phyloP scores from a whole-genome alignment of 2,113 vertebrate species.

The Mugil cephalus region DNA sequence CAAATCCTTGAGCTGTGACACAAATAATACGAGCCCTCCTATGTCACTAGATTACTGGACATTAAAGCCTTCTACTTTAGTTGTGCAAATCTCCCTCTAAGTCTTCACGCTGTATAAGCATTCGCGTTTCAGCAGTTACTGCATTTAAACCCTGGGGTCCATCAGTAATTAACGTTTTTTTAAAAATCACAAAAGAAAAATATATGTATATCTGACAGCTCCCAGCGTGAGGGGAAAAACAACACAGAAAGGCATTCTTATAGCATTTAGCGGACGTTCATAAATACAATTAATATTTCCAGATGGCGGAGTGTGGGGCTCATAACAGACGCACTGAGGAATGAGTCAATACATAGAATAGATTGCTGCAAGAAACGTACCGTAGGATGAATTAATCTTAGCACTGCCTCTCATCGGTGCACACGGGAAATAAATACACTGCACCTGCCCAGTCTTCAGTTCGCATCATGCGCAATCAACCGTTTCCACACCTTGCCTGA shows the following conservation, averaged over 20 bases:
- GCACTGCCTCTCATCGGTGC: constrained; percentile 7
- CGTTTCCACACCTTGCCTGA: constrained; percentile 26
- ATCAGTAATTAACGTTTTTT: constrained; percentile 47
- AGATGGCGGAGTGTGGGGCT: constrained; percentile 1
- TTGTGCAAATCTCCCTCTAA: constrained; percentile 25
- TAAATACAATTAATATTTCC: constrained; percentile 26
- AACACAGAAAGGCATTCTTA: constrained; percentile 16
- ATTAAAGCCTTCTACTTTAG: constrained; percentile 33
- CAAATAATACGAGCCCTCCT: constrained; percentile 4
- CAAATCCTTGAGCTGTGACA: constrained; percentile 16
- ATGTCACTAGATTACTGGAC: constrained; percentile 35
- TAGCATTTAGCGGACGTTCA: constrained; percentile 10
- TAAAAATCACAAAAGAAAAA: constrained; percentile 40
- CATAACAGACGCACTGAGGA: neutral
- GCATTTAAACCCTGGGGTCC: constrained; percentile 38
- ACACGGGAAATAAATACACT: constrained; percentile 20
- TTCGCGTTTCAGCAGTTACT: constrained; percentile 36
- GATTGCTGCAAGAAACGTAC: constrained; percentile 1
- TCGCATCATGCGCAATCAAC: constrained; percentile 40
- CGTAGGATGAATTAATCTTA: constrained; percentile 20
- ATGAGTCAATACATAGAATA: constrained; percentile 17
- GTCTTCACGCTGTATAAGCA: constrained; percentile 15
- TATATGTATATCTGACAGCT: constrained; percentile 54
- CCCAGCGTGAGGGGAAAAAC: neutral
- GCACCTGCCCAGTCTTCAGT: constrained; percentile 3